A percentile compares a stretch with the other conserved stretches of the same genome.
Evolutionary conservation across 2,888 invertebrate genomes (phyloP).

Genomic region (Apodemia zela): DNA sequence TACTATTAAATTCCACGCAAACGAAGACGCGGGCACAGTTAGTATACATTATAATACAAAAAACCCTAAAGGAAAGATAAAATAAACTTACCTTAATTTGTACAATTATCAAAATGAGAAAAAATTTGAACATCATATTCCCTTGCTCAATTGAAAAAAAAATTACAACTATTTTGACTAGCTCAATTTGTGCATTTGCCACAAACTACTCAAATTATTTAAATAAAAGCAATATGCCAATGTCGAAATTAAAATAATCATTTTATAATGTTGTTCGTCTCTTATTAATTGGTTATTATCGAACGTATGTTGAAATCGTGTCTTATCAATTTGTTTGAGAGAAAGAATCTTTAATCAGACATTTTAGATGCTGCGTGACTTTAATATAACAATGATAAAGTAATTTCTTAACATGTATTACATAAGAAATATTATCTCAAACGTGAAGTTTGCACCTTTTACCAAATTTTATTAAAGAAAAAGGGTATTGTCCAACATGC

Average conservation of each 20-base stretch:
- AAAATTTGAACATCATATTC: background rate
- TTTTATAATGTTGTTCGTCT: background rate
- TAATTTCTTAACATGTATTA: too few relatives aligned
- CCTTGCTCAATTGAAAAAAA: background rate
- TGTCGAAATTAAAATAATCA: background rate
- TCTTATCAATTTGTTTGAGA: background rate
- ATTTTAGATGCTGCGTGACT: background rate
- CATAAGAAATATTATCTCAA: too few relatives aligned
- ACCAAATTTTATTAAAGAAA: too few relatives aligned
- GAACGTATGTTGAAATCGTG: background rate
- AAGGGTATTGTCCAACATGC: too few relatives aligned
- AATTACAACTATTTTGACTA: background rate
- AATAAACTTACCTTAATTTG: constrained; percentile 1
- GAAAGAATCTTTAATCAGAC: background rate
- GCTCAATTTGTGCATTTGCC: too few relatives aligned
- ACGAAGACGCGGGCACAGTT: too few relatives aligned
- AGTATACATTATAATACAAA: too few relatives aligned
- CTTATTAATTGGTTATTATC: background rate
- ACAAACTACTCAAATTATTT: too few relatives aligned
- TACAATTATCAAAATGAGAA: background rate
- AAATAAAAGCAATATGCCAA: background rate
- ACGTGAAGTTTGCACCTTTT: too few relatives aligned
- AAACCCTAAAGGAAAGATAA: too few relatives aligned
- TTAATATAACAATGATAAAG: background rate
- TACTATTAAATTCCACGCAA: too few relatives aligned